Base-by-base conservation (phyloP, 2,113 vertebrate genomes). In the Tachycineta bicolor region DNA sequence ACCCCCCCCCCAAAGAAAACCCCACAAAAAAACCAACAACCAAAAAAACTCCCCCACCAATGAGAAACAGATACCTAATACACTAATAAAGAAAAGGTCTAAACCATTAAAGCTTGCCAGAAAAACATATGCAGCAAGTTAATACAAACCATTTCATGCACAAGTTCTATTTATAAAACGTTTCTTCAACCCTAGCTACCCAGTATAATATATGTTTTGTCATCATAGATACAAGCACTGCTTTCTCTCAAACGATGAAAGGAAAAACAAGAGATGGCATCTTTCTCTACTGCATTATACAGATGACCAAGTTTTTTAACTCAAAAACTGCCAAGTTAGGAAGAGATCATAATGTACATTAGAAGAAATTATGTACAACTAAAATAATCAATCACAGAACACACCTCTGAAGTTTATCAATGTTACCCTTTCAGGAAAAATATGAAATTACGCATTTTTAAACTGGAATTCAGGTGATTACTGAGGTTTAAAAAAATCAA, bases 101-200 rank as follows among this genome's bases (percentile, higher is more conserved):
- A 47, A 71, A 67, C 59, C 24, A 31, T 52, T 67, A 59, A 59
- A 64, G 80, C 21, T 39, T 89, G 47, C 44, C 90, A 96, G 73
- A 79, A 92, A 83, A 63, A 68, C 46, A 83, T 64, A 94, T 23
- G 79, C 43, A 85, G 37, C 43, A 76, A 93, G 68, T 90, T 93
- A 94, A 89, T 22, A 90, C 63, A 89, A 97, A 94, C 59, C 58
- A 87, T 63, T 75, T 50, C 49, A 69, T 7, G 37, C 22, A 41
- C 71, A 81, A 86, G 63, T 92, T 92, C 83, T 94, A 96, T 96
- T 96, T 94, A 93, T 92, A 96, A 94, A 92, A 14, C 31, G 91
- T 34, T 86, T 93, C 34, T 22, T 87, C 86, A 69, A 55, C 49
- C 69, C 65, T 91, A 84, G 77, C 71, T 96, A 90, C 65, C 8